Conservation (phyloP, 2,797 vertebrate genomes). For the Pseudocheirus occidentalis region DNA sequence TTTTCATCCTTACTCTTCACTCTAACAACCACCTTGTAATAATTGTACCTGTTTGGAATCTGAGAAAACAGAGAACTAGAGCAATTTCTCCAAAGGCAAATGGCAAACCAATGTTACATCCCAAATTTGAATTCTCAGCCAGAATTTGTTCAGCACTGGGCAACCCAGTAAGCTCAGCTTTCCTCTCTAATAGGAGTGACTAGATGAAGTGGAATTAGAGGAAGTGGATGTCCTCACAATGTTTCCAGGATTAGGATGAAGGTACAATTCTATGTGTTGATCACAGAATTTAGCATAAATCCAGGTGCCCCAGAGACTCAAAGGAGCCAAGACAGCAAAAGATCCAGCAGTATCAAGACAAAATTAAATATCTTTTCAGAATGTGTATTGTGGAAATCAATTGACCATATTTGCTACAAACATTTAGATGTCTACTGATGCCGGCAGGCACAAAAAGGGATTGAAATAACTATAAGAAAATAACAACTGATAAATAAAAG, state of each 20-base stretch:
- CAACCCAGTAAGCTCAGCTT: neutral
- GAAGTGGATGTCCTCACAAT: neutral
- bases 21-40: constrained; percentile 13
- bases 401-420: neutral
- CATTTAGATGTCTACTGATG: neutral
- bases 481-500: neutral
- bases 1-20: neutral
- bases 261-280: constrained; percentile 18
- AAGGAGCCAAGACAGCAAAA: neutral
- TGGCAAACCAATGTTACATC: neutral
- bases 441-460: neutral
- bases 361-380: neutral
- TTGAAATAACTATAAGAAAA: constrained; percentile 28
- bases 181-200: neutral
- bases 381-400: neutral
- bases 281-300: neutral
- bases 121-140: neutral
- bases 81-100: neutral
- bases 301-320: neutral
- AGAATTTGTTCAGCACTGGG: neutral
- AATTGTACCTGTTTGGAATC: constrained; percentile 38
- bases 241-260: neutral
- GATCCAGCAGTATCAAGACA: neutral
- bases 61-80: constrained; percentile 28
- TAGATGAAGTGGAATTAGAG: neutral